Evolutionary conservation across 2,888 invertebrate genomes (phyloP), one percentile per base, ranked within the genome.

Genomic region (Drosophila formosana): DNA sequence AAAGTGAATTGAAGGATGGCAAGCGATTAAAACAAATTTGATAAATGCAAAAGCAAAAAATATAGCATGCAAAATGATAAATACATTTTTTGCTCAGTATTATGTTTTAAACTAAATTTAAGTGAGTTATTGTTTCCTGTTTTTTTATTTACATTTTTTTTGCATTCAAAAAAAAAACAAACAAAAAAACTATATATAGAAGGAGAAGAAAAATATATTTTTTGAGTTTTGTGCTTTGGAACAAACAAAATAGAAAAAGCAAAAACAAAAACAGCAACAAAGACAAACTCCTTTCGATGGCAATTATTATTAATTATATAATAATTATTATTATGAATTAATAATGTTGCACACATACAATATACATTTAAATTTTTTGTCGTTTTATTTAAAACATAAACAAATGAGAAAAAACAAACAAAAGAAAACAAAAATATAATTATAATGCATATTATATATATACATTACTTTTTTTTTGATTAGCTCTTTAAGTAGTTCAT

Each of bases 41-140:
- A 67, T 58, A 74, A 62, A 75, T 60, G 66, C 71, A 67, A 71
- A 78, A 66, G 70, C 78, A 74, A 70, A 77, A 77, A 78, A 76
- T 74, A 46, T 63, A 77, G 60, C 77, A 75, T 77, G 81, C 74
- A 78, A 81, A 84, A 84, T 84, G 66, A 78, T 68, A 72, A 66
- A 78, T 64, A 85, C 69, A 89, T 90, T 87, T 89, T 91, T 89
- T 91, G 92, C 91, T 91, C 91, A 91, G 91, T 91, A 91, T 91
- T 91, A 91, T 90, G 90, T 91, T 90, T 83, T 90, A 91, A 91
- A 91, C 80, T 88, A 79, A 65, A 88, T 84, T 90, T 91, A 91
- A 91, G 91, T 81, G 86, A 85, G 82, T 87, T 90, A 82, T 80
- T 81, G 84, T 81, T 78, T 82, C 83, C 82, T 77, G 79, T 80